Evolutionary conservation across 2,113 vertebrate species (phyloP), one percentile per base, ranked within the genome.

Genomic region (Microcebus lehilahytsara): DNA sequence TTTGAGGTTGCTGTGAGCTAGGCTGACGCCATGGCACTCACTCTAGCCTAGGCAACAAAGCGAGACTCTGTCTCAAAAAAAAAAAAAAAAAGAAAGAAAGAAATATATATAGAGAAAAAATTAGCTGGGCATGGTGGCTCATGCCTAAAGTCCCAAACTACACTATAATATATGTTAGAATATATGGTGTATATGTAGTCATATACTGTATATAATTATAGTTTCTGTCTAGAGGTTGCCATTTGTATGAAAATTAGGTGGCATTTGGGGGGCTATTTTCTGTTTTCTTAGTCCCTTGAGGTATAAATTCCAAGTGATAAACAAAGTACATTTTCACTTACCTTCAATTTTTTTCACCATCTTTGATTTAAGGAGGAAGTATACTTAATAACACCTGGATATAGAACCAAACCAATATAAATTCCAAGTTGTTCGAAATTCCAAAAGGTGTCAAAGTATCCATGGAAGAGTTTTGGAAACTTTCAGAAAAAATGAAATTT

Each of bases 141-240:
- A 46, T 46, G 42, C 42, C 42, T 46, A 7, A 6, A 46, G 42
- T 46, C 6, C 42, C 42, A 46, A 46, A 46, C 42, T 46, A 46
- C 42, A 46, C 5, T 51, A 4, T 49, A 40, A 64, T 69, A 49
- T n/a, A 20, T n/a, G 49, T 16, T 60, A 79, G 56, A 78, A 49
- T 64, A 49, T 58, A 53, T 5, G 16, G 13, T 93, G 0, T 49
- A 58, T n/a, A 87, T 72, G 78, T 75, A 77, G 9, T 25, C 20
- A 64, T 91, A 64, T 9, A 56, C 34, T 75, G 0, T 66, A 64
- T 92, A 60, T 58, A 42, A 71, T 62, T 67, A 46, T 34, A 79
- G 25, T 58, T 97, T 95, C 79, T 85, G 79, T 74, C 42, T 94
- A 42, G 81, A 88, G 89, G n/a, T 80, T 80, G 19, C 27, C 20